These are phyloP conservation scores for Hafferia zeledoni DNA, from an alignment of 2,797 vertebrate genomes.

Conservation along the genomic window DNA sequence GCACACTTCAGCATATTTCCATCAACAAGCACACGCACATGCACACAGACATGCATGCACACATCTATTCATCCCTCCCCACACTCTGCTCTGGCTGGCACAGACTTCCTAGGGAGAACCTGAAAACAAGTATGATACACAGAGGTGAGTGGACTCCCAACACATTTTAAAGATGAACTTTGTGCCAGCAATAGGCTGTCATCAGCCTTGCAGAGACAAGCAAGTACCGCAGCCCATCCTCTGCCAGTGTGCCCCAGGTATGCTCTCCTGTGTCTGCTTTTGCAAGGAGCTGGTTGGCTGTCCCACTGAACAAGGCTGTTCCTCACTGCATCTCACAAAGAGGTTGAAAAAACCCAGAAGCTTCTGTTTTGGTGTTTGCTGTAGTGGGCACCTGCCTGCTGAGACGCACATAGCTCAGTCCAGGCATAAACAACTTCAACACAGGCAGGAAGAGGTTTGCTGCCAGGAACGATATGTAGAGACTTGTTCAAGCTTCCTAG, in stretches of 20 bases:
- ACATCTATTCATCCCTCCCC: neutral
- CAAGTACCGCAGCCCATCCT: rapidly evolving
- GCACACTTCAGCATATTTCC: neutral
- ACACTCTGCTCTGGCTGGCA: neutral
- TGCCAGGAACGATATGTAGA: neutral
- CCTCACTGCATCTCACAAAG: rapidly evolving
- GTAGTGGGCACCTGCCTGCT: neutral
- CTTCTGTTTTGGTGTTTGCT: neutral
- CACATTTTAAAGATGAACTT: neutral
- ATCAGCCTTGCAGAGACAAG: neutral
- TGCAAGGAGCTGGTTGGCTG: rapidly evolving
- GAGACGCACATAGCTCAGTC: neutral
- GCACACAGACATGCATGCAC: neutral
- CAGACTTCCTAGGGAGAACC: neutral
- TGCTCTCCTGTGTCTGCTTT: rapidly evolving
- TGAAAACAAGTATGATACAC: neutral
- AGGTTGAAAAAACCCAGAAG: neutral
- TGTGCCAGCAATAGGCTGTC: neutral
- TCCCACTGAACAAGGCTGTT: rapidly evolving
- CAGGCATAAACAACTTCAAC: neutral
- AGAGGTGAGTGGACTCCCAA: neutral
- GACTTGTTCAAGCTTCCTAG: neutral
- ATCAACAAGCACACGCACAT: neutral
- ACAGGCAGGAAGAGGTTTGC: rapidly evolving
- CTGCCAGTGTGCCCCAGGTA: neutral